Base-by-base conservation (phyloP, 2,888 invertebrate species). In the Lepidocyrtoides sp. region DNA sequence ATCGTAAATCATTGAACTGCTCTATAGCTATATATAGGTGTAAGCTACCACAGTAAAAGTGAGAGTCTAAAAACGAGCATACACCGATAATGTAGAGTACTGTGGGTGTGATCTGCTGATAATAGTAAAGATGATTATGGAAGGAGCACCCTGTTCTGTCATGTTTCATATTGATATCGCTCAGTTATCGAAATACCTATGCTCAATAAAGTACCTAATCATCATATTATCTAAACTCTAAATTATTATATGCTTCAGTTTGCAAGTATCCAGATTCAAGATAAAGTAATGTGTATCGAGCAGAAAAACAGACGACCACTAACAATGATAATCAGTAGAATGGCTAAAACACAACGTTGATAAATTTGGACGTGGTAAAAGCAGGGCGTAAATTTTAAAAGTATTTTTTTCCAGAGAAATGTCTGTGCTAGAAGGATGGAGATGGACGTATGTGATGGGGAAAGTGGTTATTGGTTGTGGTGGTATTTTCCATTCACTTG, bases 1-100 rank as follows among this genome's bases (percentile, higher is more conserved):
- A 60, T 60, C 82, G 82, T 82, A 82, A 82, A 82, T 82, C 82
- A 82, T 82, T 36, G 60, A 26, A 63, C 23, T 32, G 60, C 44
- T 48, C 20, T 36, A 10, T 82, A 17, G 66, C n/a, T n/a, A n/a
- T n/a, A n/a, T n/a, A n/a, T n/a, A n/a, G n/a, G n/a, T n/a, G n/a
- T n/a, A n/a, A n/a, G n/a, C n/a, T n/a, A n/a, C n/a, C n/a, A n/a
- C n/a, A n/a, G n/a, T n/a, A n/a, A n/a, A n/a, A n/a, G n/a, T n/a
- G n/a, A n/a, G n/a, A n/a, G n/a, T n/a, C n/a, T n/a, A n/a, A n/a
- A n/a, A n/a, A n/a, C n/a, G n/a, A n/a, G n/a, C n/a, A n/a, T n/a
- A n/a, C n/a, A n/a, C n/a, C n/a, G n/a, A n/a, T n/a, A n/a, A n/a
- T n/a, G n/a, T n/a, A n/a, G n/a, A n/a, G n/a, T n/a, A n/a, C n/a